Conservation (phyloP, 2,797 vertebrate species). For the Chaetodon trifasciatus region DNA sequence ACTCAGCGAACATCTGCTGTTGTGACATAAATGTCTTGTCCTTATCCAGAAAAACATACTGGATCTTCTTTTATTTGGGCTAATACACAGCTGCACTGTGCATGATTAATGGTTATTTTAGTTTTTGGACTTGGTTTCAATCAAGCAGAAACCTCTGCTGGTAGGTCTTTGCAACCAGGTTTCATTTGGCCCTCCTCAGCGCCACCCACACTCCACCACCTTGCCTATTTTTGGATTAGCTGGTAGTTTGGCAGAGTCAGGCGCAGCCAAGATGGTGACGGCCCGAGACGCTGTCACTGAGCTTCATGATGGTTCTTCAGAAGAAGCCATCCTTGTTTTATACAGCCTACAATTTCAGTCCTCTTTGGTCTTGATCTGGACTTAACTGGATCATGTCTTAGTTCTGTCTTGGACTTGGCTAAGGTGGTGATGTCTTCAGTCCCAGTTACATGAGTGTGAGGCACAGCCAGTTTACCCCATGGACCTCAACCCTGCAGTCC, state of each 20-base stretch:
- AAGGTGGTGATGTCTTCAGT: constrained; percentile 9
- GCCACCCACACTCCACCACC: too few species aligned
- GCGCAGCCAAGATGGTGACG: too few species aligned
- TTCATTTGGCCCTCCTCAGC: too few species aligned
- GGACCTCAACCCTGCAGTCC: constrained; percentile 35
- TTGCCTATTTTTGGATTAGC: too few species aligned
- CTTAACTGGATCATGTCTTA: constrained; percentile 7
- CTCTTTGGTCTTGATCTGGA: neutral
- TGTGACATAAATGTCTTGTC: neutral
- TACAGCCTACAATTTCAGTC: neutral
- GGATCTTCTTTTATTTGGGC: neutral
- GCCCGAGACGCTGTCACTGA: too few species aligned
- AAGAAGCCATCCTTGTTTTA: too few species aligned
- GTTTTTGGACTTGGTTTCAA: neutral
- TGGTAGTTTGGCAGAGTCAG: too few species aligned
- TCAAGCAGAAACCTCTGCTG: too few species aligned
- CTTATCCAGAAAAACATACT: neutral
- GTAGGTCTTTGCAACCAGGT: too few species aligned
- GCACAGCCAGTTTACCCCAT: constrained; percentile 21
- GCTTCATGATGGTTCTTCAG: too few species aligned
- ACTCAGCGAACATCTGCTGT: neutral
- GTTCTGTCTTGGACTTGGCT: constrained; percentile 2
- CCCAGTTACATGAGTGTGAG: constrained; percentile 35
- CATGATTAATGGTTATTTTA: neutral
- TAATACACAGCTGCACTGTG: rapidly evolving